Base-by-base conservation (phyloP, 2,797 vertebrate genomes). In the Amblyraja radiata region DNA sequence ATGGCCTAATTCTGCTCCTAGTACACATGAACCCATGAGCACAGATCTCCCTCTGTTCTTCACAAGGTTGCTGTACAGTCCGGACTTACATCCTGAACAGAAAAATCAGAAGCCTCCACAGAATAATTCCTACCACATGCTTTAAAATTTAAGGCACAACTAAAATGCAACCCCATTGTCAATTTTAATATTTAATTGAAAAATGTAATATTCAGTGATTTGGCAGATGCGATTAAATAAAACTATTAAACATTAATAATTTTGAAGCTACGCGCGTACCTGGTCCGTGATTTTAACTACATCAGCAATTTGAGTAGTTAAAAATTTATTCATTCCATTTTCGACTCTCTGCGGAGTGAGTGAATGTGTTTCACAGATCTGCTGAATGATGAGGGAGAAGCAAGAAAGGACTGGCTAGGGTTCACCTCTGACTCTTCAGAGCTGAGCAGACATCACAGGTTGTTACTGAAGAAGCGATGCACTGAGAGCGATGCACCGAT, bases 141-240 rank as follows among this genome's bases (percentile, higher is more conserved):
- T n/a, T 86, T 63, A 13, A 63, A 86, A 28, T 32, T 63, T 58
- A 63, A 86, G 61, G 16, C 58, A 63, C 14, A 63, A 63, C 61
- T 86, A 86, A 86, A n/a, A 63, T 86, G 11, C 25, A 61, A 61
- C 10, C 61, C 54, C 13, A 11, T 7, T 13, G 1, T 86, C 61
- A 28, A 23, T 86, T 86, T 63, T 86, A 86, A 61, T 86, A 86
- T 86, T 86, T 86, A 86, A 86, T 84, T 86, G 23, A n/a, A 61
- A 61, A 1, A 68, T 61, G 25, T n/a, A 86, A 86, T 86, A 63
- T 61, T 28, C 54, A 86, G 61, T n/a, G 83, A 63, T 61, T 14
- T 86, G 61, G 54, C 58, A 86, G 54, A 63, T 61, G 6, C 61
- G 61, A 54, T 13, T 54, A 86, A 11, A 25, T 11, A 86, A n/a